phyloP scores from a whole-genome alignment of 2,113 vertebrate species.

The Pipa parva region DNA sequence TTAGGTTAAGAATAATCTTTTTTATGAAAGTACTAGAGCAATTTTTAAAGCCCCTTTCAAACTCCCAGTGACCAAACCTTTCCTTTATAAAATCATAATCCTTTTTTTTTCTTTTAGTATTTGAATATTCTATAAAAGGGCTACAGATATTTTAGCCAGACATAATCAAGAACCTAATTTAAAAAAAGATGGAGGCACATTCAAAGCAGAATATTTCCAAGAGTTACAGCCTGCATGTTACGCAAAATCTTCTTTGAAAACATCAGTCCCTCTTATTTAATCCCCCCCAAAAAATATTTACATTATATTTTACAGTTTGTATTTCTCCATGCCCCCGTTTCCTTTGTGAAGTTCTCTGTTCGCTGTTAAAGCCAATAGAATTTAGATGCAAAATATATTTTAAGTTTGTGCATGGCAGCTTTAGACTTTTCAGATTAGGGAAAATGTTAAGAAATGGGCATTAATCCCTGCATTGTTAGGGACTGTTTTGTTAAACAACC shows the following conservation, averaged over 20 bases:
- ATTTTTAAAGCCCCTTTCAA: neutral
- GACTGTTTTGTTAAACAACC: conserved; percentile 27
- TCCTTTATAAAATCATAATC: neutral
- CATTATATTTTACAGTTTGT: conserved; percentile 22
- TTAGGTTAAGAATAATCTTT: conserved; percentile 10
- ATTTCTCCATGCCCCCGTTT: conserved; percentile 14
- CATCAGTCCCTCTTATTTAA: conserved; percentile 18
- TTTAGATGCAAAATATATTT: conserved; percentile 38
- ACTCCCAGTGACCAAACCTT: neutral
- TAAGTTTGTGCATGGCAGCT: conserved; percentile 16
- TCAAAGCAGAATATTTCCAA: conserved; percentile 10
- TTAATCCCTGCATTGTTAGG: conserved; percentile 29
- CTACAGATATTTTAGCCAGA: neutral
- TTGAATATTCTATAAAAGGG: neutral
- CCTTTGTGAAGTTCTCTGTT: conserved; percentile 21
- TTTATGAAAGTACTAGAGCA: neutral
- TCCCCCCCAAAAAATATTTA: conserved; percentile 26
- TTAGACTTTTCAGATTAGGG: conserved; percentile 22
- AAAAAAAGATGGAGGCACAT: neutral
- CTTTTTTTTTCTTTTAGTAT: neutral
- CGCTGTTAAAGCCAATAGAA: conserved; percentile 33
- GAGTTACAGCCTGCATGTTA: conserved; percentile 3
- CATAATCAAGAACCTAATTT: conserved; percentile 7
- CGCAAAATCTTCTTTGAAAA: conserved; percentile 11
- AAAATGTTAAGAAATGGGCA: conserved; percentile 28